phyloP scores from a whole-genome alignment of 2,888 invertebrate genomes.

The Diaprepes abbreviatus region DNA sequence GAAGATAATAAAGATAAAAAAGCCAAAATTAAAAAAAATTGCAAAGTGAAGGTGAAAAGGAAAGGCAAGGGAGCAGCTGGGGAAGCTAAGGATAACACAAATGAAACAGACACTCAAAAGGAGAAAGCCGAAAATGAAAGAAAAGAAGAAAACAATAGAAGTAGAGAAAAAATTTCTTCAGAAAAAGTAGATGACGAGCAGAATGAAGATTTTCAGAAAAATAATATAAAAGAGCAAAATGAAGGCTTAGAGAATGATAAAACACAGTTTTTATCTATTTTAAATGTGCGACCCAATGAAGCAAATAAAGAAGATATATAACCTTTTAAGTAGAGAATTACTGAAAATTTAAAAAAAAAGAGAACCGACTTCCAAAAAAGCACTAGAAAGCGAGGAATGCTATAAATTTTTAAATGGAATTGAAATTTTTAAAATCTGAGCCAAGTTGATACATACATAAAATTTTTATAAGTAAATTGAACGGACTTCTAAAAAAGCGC shows the following conservation, averaged over 20 bases:
- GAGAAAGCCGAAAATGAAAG: neutral
- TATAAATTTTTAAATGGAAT: no score
- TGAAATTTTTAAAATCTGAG: no score
- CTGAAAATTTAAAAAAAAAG: no score
- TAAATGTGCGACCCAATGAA: neutral
- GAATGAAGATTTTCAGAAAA: no score
- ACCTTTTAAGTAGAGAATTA: no score
- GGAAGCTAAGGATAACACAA: neutral
- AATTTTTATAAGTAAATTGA: no score
- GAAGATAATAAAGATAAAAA: slow-evolving; percentile 49
- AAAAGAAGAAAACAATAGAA: neutral
- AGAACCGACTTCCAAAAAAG: no score
- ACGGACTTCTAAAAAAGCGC: no score
- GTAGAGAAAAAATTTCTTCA: neutral
- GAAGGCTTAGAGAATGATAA: neutral
- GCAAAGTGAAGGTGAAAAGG: neutral
- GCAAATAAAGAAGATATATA: neutral
- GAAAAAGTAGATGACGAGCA: neutral
- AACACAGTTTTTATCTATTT: neutral
- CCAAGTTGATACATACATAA: no score
- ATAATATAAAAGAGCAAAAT: no score
- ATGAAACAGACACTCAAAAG: neutral
- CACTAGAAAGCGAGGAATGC: no score
- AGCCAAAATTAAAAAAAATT: neutral
- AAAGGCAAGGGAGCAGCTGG: neutral